phyloP scores from a whole-genome alignment of 2,797 vertebrate species.

The Sarcoramphus papa region DNA sequence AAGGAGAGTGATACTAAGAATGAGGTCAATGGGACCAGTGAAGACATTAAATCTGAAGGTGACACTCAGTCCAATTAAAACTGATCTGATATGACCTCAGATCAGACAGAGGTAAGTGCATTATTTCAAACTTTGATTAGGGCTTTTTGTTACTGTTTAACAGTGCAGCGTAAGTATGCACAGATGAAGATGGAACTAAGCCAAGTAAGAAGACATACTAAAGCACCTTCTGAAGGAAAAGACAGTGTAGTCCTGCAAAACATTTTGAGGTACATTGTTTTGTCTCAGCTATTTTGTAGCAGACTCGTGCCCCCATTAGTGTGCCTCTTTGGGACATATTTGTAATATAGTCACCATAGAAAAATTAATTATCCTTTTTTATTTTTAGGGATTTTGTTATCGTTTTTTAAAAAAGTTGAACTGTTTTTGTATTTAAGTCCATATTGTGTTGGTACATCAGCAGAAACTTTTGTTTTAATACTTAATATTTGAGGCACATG shows the following conservation, averaged over 20 bases:
- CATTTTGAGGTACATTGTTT: conserved; percentile 98
- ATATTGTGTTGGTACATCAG: conserved; percentile 80
- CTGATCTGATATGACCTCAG: conserved; percentile 99
- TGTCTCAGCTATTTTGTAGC: conserved; percentile 92
- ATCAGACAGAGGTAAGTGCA: conserved; percentile 94
- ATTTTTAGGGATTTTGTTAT: conserved; percentile 79
- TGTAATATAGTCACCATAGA: conserved; percentile 79
- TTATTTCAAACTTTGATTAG: conserved; percentile 83
- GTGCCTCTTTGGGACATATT: conserved; percentile 78
- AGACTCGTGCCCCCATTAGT: conserved; percentile 79
- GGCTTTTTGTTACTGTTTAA: conserved; percentile 89
- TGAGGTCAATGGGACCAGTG: conserved; percentile 93
- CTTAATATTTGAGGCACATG: conserved; percentile 81
- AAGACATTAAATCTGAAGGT: conserved; percentile 99
- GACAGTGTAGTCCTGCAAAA: conserved; percentile 98
- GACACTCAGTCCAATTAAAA: conserved; percentile 99
- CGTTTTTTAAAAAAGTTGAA: conserved; percentile 72
- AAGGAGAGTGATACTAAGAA: conserved; percentile 90
- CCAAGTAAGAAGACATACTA: conserved; percentile 93
- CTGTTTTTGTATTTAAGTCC: conserved; percentile 81
- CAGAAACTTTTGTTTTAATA: conserved; percentile 79
- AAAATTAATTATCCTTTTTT: conserved; percentile 79
- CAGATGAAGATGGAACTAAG: conserved; percentile 98
- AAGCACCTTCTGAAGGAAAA: conserved; percentile 96
- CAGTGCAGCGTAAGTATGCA: conserved; percentile 99